phyloP scores from a whole-genome alignment of 2,888 invertebrate species.

The Chironomus riparius region DNA sequence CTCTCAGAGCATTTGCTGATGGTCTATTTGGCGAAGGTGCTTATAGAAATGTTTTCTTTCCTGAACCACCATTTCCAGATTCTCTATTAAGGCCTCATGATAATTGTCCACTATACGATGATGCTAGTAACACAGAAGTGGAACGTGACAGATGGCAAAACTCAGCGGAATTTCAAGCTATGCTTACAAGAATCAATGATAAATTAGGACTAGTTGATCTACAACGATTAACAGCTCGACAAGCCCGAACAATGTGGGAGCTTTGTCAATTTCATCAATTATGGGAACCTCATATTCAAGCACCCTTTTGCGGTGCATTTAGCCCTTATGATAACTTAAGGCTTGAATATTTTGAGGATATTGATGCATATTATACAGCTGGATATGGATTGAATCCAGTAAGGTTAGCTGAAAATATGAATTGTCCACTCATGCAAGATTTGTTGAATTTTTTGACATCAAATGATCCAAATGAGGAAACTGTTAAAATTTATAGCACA shows the following conservation, averaged over 20 bases:
- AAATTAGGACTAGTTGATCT: background rate
- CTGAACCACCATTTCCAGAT: slow-evolving; percentile 43
- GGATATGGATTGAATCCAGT: slow-evolving; percentile 55
- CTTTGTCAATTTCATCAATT: slow-evolving; percentile 67
- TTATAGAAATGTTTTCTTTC: slow-evolving; percentile 38
- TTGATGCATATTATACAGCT: slow-evolving; percentile 56
- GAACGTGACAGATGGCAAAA: background rate
- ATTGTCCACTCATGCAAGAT: slow-evolving; percentile 58
- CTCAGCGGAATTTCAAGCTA: background rate
- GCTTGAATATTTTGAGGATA: slow-evolving; percentile 61
- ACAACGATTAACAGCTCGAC: background rate
- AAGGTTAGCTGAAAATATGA: slow-evolving; percentile 49
- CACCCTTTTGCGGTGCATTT: slow-evolving; percentile 66
- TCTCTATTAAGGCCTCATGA: slow-evolving; percentile 30
- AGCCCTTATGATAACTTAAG: slow-evolving; percentile 55
- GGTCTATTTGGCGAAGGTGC: slow-evolving; percentile 53
- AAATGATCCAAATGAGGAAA: slow-evolving; percentile 52
- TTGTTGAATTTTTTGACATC: slow-evolving; percentile 42
- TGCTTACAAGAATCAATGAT: background rate
- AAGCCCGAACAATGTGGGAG: slow-evolving; percentile 46
- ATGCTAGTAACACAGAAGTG: background rate
- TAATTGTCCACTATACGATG: background rate
- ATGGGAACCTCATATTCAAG: slow-evolving; percentile 50
- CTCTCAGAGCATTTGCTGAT: slow-evolving; percentile 56
- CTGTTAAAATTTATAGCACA: slow-evolving; percentile 54